Conservation (phyloP, 2,888 invertebrate species). For the Lasioglossum figueresi region DNA sequence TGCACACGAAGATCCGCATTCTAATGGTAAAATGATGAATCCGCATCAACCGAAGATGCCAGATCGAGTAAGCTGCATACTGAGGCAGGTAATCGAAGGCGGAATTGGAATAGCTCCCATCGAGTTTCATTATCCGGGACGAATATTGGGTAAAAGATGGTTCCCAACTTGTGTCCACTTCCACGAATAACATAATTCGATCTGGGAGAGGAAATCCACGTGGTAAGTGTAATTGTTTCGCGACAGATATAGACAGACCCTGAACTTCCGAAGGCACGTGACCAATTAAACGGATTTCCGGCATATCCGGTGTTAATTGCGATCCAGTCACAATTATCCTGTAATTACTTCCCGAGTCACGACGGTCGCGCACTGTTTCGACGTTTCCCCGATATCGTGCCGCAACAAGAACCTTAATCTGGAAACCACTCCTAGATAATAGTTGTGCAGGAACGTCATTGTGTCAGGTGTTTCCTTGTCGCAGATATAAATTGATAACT, state of each 20-base stretch:
- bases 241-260: not conserved
- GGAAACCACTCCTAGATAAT: not conserved
- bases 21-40: not conserved
- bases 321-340: slow-evolving; percentile 38
- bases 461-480: not conserved
- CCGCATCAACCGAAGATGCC: not conserved
- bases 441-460: not conserved
- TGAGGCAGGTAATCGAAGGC: not conserved
- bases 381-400: slow-evolving; percentile 17
- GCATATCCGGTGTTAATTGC: slow-evolving; percentile 21
- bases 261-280: not conserved
- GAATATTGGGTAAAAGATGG: not conserved
- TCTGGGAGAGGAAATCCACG: not conserved
- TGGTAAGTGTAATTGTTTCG: not conserved
- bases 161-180: not conserved
- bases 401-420: slow-evolving; percentile 31
- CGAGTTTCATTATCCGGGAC: not conserved
- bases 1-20: not conserved
- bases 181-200: not conserved
- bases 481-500: not conserved
- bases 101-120: not conserved
- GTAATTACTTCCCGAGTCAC: slow-evolving; percentile 30
- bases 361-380: slow-evolving; percentile 12
- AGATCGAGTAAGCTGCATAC: not conserved
- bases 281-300: slow-evolving; percentile 42